Evolutionary conservation across 2,888 invertebrate species (phyloP).

Genomic region (Chrysolina haemoptera): DNA sequence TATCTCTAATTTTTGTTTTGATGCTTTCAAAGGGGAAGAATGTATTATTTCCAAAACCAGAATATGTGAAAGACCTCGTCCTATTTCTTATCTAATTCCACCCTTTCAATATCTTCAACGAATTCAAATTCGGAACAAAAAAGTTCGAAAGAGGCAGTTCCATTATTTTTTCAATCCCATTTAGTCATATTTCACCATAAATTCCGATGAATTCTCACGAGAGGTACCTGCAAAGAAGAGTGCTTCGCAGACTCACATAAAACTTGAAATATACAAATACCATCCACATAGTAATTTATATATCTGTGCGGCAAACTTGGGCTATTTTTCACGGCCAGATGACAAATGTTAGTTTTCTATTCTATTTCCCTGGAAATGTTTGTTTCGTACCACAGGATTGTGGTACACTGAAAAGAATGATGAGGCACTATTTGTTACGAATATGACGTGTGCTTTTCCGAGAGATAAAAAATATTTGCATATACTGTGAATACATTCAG

Average conservation of each 20-base stretch:
- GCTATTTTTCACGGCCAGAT: conserved; percentile 46
- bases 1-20: no score
- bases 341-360: conserved; percentile 50
- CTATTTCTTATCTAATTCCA: neutral
- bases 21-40: no score
- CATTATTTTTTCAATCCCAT: conserved; percentile 16
- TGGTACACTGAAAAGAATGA: conserved; percentile 39
- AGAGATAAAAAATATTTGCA: conserved; percentile 36
- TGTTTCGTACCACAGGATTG: conserved; percentile 43
- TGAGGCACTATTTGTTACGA: conserved; percentile 41
- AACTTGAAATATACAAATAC: conserved; percentile 47
- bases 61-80: no score
- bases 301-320: conserved; percentile 42
- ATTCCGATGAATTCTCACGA: conserved; percentile 31
- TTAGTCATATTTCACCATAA: conserved; percentile 13
- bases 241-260: conserved; percentile 38
- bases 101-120: neutral
- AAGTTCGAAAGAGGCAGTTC: neutral
- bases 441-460: conserved; percentile 34
- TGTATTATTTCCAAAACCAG: no score
- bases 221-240: conserved; percentile 29
- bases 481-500: conserved; percentile 15
- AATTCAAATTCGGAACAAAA: neutral
- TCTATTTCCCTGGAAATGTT: conserved; percentile 44
- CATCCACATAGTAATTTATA: conserved; percentile 48